Base-by-base conservation (phyloP, 2,113 vertebrate species). In the Petrocephalus microphthalmus region DNA sequence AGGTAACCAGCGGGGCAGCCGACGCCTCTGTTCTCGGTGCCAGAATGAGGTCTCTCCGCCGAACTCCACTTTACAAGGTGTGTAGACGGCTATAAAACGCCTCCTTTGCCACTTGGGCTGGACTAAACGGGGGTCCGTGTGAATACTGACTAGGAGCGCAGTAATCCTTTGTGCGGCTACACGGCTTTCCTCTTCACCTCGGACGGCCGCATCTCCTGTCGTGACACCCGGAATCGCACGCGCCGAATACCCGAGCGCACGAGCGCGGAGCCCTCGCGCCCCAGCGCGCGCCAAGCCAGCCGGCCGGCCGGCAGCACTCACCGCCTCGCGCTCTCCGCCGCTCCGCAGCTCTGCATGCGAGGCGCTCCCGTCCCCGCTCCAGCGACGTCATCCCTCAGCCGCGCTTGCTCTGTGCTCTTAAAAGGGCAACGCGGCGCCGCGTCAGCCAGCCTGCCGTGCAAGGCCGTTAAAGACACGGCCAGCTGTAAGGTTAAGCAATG, bases 311-410 rank as follows among this genome's bases (percentile, higher is more conserved):
- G 42, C 89, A 89, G 42, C 85, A 93, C 94, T 95, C 92, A 95
- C 94, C 94, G 94, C 94, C 90, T 94, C 92, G 91, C 91, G 94
- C 93, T 92, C 94, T 92, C 93, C 92, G 93, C 93, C 92, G 92
- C 94, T 95, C 94, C 93, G 93, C 92, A 87, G 93, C 93, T 45
- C 74, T 94, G 93, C 94, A 93, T 94, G 90, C 91, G 22, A 20
- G 92, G 67, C 91, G 90, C 91, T 92, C 90, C 91, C 89, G 93
- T 92, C 91, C 92, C 29, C 89, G 93, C 93, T 93, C 94, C 92
- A 93, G 88, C 89, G 88, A 94, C 94, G 94, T 95, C 94, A 95
- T 92, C 92, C 89, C 90, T 1, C 82, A 89, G 64, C 60, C 84
- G 67, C 92, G 89, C 85, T 87, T 92, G 88, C 92, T 91, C 91